Evolutionary conservation across 35 echinoderm and acorn worm genomes (phyloP), one percentile per base, ranked within the genome.

Genomic region (Hemicentrotus pulcherrimus): DNA sequence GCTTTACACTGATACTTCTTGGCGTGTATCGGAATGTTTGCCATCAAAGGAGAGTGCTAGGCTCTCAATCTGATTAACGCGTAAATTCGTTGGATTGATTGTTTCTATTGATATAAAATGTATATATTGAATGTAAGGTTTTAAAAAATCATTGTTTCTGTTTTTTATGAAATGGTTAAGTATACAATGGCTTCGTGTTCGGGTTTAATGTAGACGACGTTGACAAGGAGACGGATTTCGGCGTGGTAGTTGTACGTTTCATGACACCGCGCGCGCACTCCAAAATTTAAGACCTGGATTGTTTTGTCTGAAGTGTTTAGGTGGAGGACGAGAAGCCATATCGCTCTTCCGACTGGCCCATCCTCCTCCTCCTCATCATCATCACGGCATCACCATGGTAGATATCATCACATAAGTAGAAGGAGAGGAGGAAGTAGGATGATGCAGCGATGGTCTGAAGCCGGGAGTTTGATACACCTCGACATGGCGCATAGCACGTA

Each of bases 361-460:
- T 78, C 65, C 18, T 78, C 65, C 65, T 78, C 65, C 19, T 28
- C 24, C 65, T 78, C 65, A 78, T 78, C 65, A 28, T n/a, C 65
- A 78, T 78, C 65, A 78, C 28, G n/a, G n/a, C n/a, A n/a, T n/a
- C 65, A 78, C 28, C 65, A 28, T 78, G 65, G 65, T 28, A 78
- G 65, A 78, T 78, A 78, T 78, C 65, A 78, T 78, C 65, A 78
- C 65, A 78, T 78, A 78, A 78, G 65, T 78, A 78, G 65, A 18
- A 78, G 65, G 65, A 78, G 65, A 78, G 65, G 65, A 78, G 65
- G 65, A 78, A 78, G 65, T 78, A 28, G 65, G 65, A 78, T 78
- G 65, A 78, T 78, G 65, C 19, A 78, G 65, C 65, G 65, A 78
- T 78, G 65, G 65, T 78, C 22, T 78, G 6, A 28, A 78, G 65